These are phyloP conservation scores for Glyphotaelius pellucidus DNA, from an alignment of 2,888 invertebrate genomes.

Conservation along the genomic window DNA sequence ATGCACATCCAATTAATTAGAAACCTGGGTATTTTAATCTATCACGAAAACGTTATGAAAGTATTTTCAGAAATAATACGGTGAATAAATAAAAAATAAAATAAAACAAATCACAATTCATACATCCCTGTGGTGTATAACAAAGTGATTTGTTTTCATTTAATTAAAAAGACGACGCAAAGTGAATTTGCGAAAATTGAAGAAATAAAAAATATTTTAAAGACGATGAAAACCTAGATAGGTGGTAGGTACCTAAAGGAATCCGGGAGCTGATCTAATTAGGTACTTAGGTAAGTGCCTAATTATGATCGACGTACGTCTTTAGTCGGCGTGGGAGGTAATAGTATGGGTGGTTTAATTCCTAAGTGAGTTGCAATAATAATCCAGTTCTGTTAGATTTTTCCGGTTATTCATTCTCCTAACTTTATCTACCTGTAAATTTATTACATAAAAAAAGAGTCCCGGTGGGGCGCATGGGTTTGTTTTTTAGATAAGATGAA, in stretches of 20 bases:
- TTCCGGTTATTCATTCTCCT: too few species aligned
- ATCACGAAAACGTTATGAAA: not conserved
- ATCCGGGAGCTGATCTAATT: not conserved
- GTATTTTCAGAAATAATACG: not conserved
- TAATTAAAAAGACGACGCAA: too few species aligned
- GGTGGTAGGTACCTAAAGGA: too few species aligned
- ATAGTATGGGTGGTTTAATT: not conserved
- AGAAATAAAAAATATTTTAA: not conserved
- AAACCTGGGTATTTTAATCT: not conserved
- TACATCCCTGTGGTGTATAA: too few species aligned
- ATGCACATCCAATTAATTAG: not conserved
- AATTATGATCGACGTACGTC: not conserved
- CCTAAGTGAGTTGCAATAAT: conserved; percentile 16
- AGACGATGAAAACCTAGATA: too few species aligned
- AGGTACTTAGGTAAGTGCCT: not conserved
- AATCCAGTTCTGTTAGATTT: not conserved
- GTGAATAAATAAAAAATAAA: not conserved
- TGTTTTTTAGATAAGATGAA: too few species aligned
- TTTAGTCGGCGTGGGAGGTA: not conserved
- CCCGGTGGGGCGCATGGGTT: too few species aligned
- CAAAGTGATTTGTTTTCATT: too few species aligned
- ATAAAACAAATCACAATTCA: too few species aligned
- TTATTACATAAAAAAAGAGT: too few species aligned
- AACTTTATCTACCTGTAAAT: too few species aligned
- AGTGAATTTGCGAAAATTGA: not conserved